Evolutionary conservation across 2,113 vertebrate genomes (phyloP).

Genomic region (Geothlypis trichas): DNA sequence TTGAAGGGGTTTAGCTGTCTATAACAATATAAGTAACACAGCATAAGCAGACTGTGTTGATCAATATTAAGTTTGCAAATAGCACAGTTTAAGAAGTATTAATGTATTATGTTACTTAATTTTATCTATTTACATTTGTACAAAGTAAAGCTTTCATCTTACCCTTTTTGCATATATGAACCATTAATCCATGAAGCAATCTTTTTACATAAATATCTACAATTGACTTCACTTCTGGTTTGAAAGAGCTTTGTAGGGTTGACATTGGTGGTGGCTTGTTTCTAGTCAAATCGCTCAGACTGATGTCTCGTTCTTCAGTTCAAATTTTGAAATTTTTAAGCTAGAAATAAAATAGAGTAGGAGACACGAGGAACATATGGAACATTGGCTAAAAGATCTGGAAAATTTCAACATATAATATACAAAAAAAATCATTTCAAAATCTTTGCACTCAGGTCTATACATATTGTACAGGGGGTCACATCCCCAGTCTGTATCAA

Average conservation of each 20-base stretch:
- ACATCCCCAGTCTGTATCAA: constrained; percentile 38
- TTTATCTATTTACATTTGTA: constrained; percentile 93
- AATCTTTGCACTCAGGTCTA: constrained; percentile 76
- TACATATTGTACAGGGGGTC: constrained; percentile 76
- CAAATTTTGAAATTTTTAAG: constrained; percentile 74
- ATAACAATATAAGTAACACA: constrained; percentile 81
- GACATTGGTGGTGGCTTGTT: constrained; percentile 27
- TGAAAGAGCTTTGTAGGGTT: constrained; percentile 55
- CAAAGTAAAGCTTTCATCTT: constrained; percentile 99
- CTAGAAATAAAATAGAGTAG: constrained; percentile 71
- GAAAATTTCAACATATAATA: constrained; percentile 80
- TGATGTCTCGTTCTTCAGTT: constrained; percentile 70
- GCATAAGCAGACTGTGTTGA: constrained; percentile 71
- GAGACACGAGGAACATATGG: constrained; percentile 72
- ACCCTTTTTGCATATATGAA: constrained; percentile 99
- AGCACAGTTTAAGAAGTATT: constrained; percentile 87
- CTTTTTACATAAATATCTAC: constrained; percentile 89
- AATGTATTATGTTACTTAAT: constrained; percentile 84
- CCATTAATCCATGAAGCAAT: constrained; percentile 86
- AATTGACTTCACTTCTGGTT: constrained; percentile 74
- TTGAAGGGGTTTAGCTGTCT: constrained; percentile 90
- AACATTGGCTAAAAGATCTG: constrained; percentile 80
- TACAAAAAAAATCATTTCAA: constrained; percentile 81
- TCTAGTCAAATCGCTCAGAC: constrained; percentile 29
- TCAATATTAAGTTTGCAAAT: constrained; percentile 83